Base-by-base conservation (phyloP, 2,797 vertebrate species). In the Eremophila alpestris region DNA sequence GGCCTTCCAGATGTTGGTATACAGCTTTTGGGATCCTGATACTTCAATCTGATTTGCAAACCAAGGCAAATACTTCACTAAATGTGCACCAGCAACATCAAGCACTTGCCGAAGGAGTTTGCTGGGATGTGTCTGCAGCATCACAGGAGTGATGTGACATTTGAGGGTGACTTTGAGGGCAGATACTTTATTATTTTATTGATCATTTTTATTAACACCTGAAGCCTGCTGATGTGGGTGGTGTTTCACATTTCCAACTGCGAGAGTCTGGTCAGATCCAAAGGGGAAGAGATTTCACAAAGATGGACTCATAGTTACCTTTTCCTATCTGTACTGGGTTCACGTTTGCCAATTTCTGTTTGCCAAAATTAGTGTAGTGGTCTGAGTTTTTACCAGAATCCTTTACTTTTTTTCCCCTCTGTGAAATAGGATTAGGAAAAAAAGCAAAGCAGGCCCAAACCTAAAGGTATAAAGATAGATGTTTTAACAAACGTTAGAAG, bases 1-100 rank as follows among this genome's bases (percentile, higher is more conserved):
- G 60, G 40, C 46, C 29, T 90, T 90, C 65, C 85, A 94, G 63
- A 62, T 84, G 59, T 73, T 93, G 34, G 46, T 77, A 67, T 16
- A 16, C 15, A 90, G 49, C 41, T 82, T 83, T 64, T 60, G 83
- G 49, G 30, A 87, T 40, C 63, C 45, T 0, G 0, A 14, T 88
- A 51, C 55, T 91, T 77, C 80, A 24, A 40, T 62, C 22, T 58
- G 54, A 54, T 71, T 71, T 91, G 81, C 1, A 2, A 40, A 62
- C 41, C 59, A 38, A 40, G 34, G 4, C 0, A 0, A 82, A 14
- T 10, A 15, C 36, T 89, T 76, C 10, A 5, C 27, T 58, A 36
- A 82, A 45, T 4, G 10, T 32, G 38, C 2, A 0, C 36, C 83
- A 51, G 62, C 8, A 15, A 60, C 69, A 46, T 4, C 34, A 2